Evolutionary conservation across 2,888 invertebrate genomes (phyloP), one percentile per base, ranked within the genome.

Genomic region (Tipula unca): DNA sequence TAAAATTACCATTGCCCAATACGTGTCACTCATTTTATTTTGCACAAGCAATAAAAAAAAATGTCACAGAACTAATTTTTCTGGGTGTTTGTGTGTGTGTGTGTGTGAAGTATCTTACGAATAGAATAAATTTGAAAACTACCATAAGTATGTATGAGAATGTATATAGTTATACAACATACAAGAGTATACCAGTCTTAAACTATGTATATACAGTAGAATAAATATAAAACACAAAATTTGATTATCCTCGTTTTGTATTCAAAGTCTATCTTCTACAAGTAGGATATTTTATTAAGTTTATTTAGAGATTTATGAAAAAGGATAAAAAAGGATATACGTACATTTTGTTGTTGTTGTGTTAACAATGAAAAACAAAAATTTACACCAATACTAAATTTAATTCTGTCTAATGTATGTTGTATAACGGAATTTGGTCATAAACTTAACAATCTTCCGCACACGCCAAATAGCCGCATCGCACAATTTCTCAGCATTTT

Each of bases 171-270:
- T n/a, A n/a, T n/a, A n/a, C n/a, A n/a, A n/a, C n/a, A 48, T 48
- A 48, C 48, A 17, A 48, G 17, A 48, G 39, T 48, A n/a, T 48
- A n/a, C 48, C 3, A n/a, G n/a, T 48, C 69, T 13, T 69, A 69
- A 20, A 69, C 69, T 69, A 69, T 25, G 25, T 69, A 25, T 13
- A 69, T 25, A 69, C 69, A 20, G 25, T 69, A 69, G 69, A 69
- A 69, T 69, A 69, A 69, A 69, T 69, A 69, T 69, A 69, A 69
- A 69, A 69, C 69, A 69, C 69, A 69, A 69, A 69, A 69, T 69
- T 69, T 69, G 25, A 69, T 25, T 69, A 69, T 69, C 69, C 69
- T 69, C 69, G 69, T 69, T 69, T 69, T 25, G 69, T 69, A 69
- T 69, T 69, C 69, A 69, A 69, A 69, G 69, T 69, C 25, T 69